Evolutionary conservation across 1,140 invertebrate genomes (phyloP).

Genomic region (Drosophila mayri): DNA sequence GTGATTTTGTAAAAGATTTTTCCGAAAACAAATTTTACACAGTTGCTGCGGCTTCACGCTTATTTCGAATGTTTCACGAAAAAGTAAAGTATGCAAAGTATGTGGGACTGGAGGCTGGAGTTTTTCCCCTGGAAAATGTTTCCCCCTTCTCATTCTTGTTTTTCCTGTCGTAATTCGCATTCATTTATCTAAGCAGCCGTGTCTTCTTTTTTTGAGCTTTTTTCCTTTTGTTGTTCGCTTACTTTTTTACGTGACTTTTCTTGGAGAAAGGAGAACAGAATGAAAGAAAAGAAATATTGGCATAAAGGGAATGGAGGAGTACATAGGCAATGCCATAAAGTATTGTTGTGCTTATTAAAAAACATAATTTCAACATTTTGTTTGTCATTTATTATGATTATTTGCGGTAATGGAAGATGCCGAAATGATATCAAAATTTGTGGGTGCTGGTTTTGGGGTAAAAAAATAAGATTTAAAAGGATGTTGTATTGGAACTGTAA

Average conservation of each 20-base stretch:
- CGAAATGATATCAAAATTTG: not conserved
- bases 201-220: constrained; percentile 56
- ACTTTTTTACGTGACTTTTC: constrained; percentile 67
- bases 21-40: constrained; percentile 56
- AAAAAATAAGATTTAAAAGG: not conserved
- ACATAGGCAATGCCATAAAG: constrained; percentile 51
- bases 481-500: not conserved
- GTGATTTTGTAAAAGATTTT: constrained; percentile 30
- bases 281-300: constrained; percentile 30
- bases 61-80: constrained; percentile 40
- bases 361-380: constrained; percentile 69
- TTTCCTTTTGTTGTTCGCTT: constrained; percentile 66
- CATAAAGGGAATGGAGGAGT: constrained; percentile 1
- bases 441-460: not conserved
- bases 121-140: constrained; percentile 10
- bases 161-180: constrained; percentile 56
- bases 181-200: constrained; percentile 78
- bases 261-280: constrained; percentile 22
- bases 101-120: constrained; percentile 39
- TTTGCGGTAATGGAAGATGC: constrained; percentile 42
- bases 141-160: constrained; percentile 3
- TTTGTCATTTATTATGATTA: constrained; percentile 80
- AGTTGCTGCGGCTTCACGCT: constrained; percentile 71
- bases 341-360: constrained; percentile 74
- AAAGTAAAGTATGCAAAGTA: constrained; percentile 73